phyloP scores from a whole-genome alignment of 2,797 vertebrate genomes.

The Poecilia gillii region DNA sequence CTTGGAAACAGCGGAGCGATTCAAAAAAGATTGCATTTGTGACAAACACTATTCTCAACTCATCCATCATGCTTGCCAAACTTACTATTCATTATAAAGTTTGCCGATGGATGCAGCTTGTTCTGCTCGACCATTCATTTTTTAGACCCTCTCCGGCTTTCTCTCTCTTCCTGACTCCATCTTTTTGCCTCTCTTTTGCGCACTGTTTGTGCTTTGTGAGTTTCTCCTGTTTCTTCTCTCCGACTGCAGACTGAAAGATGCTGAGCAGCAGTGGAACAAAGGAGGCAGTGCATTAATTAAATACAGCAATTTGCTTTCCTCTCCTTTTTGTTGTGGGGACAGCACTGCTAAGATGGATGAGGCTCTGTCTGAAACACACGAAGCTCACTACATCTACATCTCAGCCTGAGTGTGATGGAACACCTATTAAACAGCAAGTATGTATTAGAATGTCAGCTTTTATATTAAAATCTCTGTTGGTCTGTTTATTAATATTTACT shows the following conservation, averaged over 20 bases:
- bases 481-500: conserved; percentile 66
- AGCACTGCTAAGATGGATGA: conserved; percentile 82
- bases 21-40: conserved; percentile 78
- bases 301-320: conserved; percentile 84
- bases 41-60: conserved; percentile 80
- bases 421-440: conserved; percentile 77
- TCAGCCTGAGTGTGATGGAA: conserved; percentile 83
- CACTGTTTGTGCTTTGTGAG: conserved; percentile 45
- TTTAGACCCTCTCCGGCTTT: conserved; percentile 46
- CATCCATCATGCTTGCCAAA: conserved; percentile 84
- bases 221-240: conserved; percentile 58
- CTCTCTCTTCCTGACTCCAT: conserved; percentile 46
- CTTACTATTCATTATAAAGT: conserved; percentile 84
- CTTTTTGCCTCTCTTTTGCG: conserved; percentile 43
- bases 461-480: conserved; percentile 72
- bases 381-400: conserved; percentile 83
- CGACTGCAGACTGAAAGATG: conserved; percentile 77
- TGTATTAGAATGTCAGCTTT: conserved; percentile 81
- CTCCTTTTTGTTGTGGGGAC: conserved; percentile 78
- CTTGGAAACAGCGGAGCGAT: conserved; percentile 68
- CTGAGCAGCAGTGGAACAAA: conserved; percentile 82
- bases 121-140: conserved; percentile 77
- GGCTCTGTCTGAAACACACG: conserved; percentile 71
- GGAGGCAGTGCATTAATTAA: conserved; percentile 85
- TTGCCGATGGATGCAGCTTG: conserved; percentile 78